Base-by-base conservation (phyloP, 2,797 vertebrate genomes). In the Amblyraja radiata region DNA sequence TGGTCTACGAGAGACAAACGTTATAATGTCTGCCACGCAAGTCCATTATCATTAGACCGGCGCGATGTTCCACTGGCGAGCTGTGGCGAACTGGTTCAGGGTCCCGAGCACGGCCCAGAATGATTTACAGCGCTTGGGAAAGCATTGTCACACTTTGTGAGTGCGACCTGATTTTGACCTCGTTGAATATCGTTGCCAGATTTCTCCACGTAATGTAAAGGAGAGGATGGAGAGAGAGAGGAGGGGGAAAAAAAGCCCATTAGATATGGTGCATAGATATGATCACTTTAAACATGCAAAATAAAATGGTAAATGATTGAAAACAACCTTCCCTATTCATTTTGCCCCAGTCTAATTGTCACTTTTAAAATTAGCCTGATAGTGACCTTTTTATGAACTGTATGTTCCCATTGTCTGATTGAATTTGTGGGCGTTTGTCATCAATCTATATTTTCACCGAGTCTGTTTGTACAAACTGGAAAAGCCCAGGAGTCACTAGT, bases 131-230 rank as follows among this genome's bases (percentile, higher is more conserved):
- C 93, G 93, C 95, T 95, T 95, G 97, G 2, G 96, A 96, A 95
- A 78, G 76, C 78, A 94, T 93, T 94, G 94, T 96, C 96, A 96
- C 95, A 95, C 96, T 95, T 94, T 96, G 97, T 96, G 97, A 96
- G 95, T 96, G 95, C 95, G 97, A 97, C 97, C 97, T 95, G 95
- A 25, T 95, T 95, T 95, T 98, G 97, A 98, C 97, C 97, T 96
- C 94, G 95, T 96, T 96, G 96, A 95, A 93, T 95, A 96, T 96
- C 95, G 94, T 97, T 46, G 95, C 95, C 93, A 36, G 94, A 95
- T 97, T 97, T 97, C 46, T 96, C 94, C 97, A 95, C 96, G 97
- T 97, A 97, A 97, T 96, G 95, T 96, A 97, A 96, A 95, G 95
- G 94, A 95, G 96, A 97, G 96, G 96, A 96, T 96, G 96, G 90